A percentile compares a stretch with the other conserved stretches of the same genome.
These are phyloP conservation scores for Nymphalis c-album DNA, from an alignment of 2,888 invertebrate species.

Conservation along the genomic window DNA sequence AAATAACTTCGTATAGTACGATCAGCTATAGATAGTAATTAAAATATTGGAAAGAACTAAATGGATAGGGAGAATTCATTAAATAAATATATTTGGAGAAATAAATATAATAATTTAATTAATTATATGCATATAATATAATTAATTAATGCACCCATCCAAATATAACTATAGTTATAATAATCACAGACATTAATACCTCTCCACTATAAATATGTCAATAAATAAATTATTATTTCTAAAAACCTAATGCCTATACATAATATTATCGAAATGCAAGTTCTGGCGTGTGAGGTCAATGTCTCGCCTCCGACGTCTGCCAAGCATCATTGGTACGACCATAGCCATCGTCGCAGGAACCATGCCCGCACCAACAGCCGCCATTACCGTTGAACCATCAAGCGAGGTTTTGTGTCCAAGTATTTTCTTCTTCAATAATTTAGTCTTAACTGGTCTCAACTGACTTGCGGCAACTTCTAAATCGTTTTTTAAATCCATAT, in stretches of 20 bases:
- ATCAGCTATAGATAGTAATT: too few species aligned
- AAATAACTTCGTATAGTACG: too few species aligned
- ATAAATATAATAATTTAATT: background rate
- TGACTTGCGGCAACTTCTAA: constrained; percentile 58
- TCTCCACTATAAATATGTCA: constrained; percentile 16
- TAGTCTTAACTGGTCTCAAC: constrained; percentile 57
- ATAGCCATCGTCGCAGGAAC: constrained; percentile 90
- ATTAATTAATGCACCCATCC: constrained; percentile 3
- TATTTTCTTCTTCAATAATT: constrained; percentile 60
- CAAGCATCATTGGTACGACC: constrained; percentile 89
- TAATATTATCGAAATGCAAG: constrained; percentile 27
- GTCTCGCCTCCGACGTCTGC: constrained; percentile 70
- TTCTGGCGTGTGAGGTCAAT: constrained; percentile 32
- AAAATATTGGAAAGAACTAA: background rate
- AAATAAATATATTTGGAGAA: constrained; percentile 12
- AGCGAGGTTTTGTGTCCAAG: constrained; percentile 59
- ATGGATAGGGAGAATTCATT: background rate
- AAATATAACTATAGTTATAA: constrained; percentile 40
- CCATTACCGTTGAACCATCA: constrained; percentile 84
- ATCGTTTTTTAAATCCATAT: constrained; percentile 67
- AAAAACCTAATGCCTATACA: constrained; percentile 16
- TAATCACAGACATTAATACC: constrained; percentile 39
- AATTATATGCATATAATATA: too few species aligned
- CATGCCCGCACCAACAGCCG: constrained; percentile 89
- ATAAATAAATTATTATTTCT: constrained; percentile 23